These are phyloP conservation scores for Tetragonula clypearis DNA, from an alignment of 1,140 invertebrate genomes.

Conservation along the genomic window DNA sequence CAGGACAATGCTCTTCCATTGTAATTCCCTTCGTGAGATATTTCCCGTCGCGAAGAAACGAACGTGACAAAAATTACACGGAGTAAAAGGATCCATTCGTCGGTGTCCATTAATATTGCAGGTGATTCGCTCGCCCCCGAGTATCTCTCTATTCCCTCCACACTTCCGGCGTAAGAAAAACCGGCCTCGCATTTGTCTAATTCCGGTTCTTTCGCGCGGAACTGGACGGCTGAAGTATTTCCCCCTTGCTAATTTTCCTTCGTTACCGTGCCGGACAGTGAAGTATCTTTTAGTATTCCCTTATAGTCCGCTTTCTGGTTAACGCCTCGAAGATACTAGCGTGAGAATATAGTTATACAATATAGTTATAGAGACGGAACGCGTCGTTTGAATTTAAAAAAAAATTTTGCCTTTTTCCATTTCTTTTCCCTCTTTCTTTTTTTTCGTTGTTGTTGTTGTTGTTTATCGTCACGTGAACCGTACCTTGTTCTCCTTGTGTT, in stretches of 20 bases:
- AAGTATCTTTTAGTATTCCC: background rate
- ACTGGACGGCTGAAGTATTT: slow-evolving; percentile 12
- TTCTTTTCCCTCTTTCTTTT: no score
- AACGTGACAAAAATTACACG: background rate
- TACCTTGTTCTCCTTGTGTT: no score
- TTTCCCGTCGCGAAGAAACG: background rate
- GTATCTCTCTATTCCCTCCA: background rate
- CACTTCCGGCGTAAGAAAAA: background rate
- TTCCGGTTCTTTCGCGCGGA: background rate
- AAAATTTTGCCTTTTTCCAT: no score
- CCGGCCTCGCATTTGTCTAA: background rate
- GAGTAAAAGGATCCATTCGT: background rate
- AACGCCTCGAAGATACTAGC: background rate
- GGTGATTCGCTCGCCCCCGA: background rate
- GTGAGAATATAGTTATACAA: no score
- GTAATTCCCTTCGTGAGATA: no score
- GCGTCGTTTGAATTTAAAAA: background rate
- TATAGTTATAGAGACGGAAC: background rate
- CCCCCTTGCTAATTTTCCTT: slow-evolving; percentile 16
- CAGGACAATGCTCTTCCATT: no score
- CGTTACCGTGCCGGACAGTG: background rate
- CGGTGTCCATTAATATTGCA: background rate
- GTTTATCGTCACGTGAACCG: no score
- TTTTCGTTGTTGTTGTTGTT: no score
- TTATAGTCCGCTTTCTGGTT: background rate